Evolutionary conservation across 2,888 invertebrate species (phyloP).

Genomic region (Aelia acuminata): DNA sequence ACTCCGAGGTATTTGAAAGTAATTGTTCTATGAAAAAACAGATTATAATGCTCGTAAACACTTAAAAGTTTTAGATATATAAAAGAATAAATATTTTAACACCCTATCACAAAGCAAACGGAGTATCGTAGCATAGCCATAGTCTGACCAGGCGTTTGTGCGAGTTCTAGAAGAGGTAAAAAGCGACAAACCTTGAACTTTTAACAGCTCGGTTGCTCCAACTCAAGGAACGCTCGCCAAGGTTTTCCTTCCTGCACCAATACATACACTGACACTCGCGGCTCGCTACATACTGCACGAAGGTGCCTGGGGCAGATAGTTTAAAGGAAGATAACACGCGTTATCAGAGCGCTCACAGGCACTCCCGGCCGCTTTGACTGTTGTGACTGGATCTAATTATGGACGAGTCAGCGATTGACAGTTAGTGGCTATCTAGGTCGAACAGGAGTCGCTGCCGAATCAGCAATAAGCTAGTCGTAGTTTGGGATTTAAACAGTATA

Average conservation of each 20-base stretch:
- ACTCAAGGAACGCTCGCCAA: background rate
- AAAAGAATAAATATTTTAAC: too few relatives aligned
- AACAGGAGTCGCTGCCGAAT: background rate
- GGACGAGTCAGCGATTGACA: background rate
- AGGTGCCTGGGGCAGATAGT: slow-evolving; percentile 5
- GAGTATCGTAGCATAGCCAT: background rate
- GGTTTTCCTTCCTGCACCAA: background rate
- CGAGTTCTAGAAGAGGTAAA: background rate
- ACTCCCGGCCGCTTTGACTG: background rate
- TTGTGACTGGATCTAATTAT: background rate
- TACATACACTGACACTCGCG: background rate
- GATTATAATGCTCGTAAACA: too few relatives aligned
- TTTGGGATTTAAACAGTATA: background rate
- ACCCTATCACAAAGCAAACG: background rate
- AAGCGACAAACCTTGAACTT: slow-evolving; percentile 27
- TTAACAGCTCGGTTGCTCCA: background rate
- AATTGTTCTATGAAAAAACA: too few relatives aligned
- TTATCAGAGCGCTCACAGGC: background rate
- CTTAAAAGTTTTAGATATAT: too few relatives aligned
- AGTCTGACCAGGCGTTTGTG: background rate
- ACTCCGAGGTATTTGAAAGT: too few relatives aligned
- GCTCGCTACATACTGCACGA: background rate
- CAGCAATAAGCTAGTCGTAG: background rate
- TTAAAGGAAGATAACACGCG: background rate
- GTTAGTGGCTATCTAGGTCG: background rate